Conservation (phyloP, 2,113 vertebrate genomes). For the Triplophysa rosa region DNA sequence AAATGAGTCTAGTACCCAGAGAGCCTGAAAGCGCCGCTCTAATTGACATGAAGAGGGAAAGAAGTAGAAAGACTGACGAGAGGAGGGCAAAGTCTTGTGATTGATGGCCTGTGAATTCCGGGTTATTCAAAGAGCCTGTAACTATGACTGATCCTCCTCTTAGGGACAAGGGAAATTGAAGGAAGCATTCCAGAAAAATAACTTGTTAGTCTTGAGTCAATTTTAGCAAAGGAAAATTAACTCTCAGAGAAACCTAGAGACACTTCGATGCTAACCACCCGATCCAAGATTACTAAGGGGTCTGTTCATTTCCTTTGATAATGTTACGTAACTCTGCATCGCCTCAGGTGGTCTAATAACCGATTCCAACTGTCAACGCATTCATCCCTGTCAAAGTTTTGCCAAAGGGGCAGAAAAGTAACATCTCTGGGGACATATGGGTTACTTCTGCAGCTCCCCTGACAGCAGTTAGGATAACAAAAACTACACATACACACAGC, state of each 20-base stretch:
- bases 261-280: background rate
- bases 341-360: conserved; percentile 38
- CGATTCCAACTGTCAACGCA: conserved; percentile 22
- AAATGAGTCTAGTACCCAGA: conserved; percentile 26
- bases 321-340: conserved; percentile 11
- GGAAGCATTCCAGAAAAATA: conserved; percentile 36
- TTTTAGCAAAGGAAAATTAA: conserved; percentile 27
- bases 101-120: conserved; percentile 23
- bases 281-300: background rate
- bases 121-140: conserved; percentile 31
- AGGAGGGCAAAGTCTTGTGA: conserved; percentile 19
- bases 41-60: conserved; percentile 26
- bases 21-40: conserved; percentile 2
- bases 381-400: conserved; percentile 37
- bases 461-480: background rate
- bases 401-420: conserved; percentile 9
- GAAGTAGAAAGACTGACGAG: background rate
- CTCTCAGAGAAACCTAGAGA: conserved; percentile 3
- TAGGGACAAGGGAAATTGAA: conserved; percentile 31
- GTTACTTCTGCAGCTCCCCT: conserved; percentile 7
- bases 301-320: conserved; percentile 36
- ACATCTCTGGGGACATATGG: background rate
- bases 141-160: conserved; percentile 23
- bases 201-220: conserved; percentile 29
- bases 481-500: background rate